These are phyloP conservation scores for Leguminivora glycinivorella DNA, from an alignment of 1,140 invertebrate species.

Conservation along the genomic window DNA sequence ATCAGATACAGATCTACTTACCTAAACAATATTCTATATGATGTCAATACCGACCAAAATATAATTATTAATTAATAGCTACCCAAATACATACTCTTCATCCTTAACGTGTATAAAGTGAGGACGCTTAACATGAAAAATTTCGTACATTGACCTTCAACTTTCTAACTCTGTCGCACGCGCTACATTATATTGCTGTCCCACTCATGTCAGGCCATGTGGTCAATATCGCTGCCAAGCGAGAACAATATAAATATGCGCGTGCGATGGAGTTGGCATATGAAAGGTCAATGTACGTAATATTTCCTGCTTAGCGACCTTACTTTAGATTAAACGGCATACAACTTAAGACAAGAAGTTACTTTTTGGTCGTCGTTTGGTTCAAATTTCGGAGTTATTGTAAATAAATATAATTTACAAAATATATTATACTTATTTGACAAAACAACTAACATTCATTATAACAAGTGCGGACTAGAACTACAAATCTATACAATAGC, in stretches of 20 bases:
- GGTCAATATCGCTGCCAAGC: too few species aligned
- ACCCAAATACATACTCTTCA: neutral
- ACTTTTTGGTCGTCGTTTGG: constrained; percentile 14
- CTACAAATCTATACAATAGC: constrained; percentile 8
- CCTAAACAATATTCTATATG: neutral
- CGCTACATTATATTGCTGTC: too few species aligned
- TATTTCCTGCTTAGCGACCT: too few species aligned
- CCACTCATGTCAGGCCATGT: too few species aligned
- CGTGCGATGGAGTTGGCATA: too few species aligned
- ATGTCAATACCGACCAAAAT: neutral
- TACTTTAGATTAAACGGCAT: neutral
- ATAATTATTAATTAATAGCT: neutral
- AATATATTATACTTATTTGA: neutral
- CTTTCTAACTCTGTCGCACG: too few species aligned
- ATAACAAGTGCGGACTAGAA: constrained; percentile 21
- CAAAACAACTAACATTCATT: constrained; percentile 20
- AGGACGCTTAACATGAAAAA: too few species aligned
- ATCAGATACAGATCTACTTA: neutral
- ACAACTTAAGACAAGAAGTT: neutral
- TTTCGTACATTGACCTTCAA: too few species aligned
- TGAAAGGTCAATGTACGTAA: too few species aligned
- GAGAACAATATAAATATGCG: too few species aligned
- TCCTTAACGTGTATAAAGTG: neutral
- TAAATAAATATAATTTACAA: constrained; percentile 16
- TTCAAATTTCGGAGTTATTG: neutral